phyloP scores from a whole-genome alignment of 2,113 vertebrate species.

The Nycticryphes semicollaris region DNA sequence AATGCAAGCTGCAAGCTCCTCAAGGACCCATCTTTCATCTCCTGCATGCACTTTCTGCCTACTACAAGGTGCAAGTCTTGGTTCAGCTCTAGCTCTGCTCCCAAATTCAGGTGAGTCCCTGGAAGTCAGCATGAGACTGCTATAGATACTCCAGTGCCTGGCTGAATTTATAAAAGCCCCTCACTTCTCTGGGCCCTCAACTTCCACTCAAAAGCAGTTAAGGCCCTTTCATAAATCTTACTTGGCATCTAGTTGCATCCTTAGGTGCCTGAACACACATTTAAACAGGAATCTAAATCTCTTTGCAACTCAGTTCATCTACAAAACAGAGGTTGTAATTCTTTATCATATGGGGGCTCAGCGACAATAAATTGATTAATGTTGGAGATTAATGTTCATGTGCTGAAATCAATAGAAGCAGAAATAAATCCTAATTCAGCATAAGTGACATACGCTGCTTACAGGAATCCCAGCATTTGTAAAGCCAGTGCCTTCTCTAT shows the following conservation, averaged over 20 bases:
- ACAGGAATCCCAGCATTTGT: neutral
- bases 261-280: neutral
- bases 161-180: neutral
- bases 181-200: neutral
- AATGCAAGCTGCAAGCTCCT: fast-evolving
- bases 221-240: slow-evolving; percentile 1
- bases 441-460: neutral
- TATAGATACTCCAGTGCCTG: neutral
- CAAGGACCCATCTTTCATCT: neutral
- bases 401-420: neutral
- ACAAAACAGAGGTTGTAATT: neutral
- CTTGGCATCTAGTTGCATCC: neutral
- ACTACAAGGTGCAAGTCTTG: neutral
- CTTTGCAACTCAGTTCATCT: neutral
- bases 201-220: slow-evolving; percentile 7
- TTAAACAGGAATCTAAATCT: slow-evolving; percentile 7
- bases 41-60: neutral
- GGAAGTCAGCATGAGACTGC: neutral
- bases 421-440: slow-evolving; percentile 27
- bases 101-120: neutral
- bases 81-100: neutral
- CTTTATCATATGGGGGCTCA: neutral
- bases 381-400: neutral
- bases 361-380: neutral
- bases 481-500: neutral